Evolutionary conservation across 1,140 invertebrate species (phyloP).

Genomic region (Tenebrio molitor): DNA sequence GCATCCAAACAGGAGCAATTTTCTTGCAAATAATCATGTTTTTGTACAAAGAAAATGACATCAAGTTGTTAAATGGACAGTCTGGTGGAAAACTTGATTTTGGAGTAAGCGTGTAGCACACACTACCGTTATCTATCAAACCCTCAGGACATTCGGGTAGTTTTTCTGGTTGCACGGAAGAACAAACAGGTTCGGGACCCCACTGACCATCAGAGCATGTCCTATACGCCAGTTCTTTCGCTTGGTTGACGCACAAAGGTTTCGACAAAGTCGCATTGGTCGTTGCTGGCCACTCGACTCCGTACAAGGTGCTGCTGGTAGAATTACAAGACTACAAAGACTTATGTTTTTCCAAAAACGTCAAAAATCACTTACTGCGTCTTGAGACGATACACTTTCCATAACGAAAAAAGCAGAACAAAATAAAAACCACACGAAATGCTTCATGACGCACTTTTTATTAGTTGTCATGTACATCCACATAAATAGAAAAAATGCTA

Average conservation of each 20-base stretch:
- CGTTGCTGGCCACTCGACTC: too few relatives aligned
- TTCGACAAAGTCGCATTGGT: too few relatives aligned
- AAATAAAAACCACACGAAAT: too few relatives aligned
- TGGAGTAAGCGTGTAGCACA: background rate
- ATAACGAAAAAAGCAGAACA: too few relatives aligned
- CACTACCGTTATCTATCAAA: background rate
- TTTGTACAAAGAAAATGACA: background rate
- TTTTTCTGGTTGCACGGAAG: background rate
- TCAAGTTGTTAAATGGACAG: background rate
- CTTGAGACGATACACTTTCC: too few relatives aligned
- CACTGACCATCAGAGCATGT: background rate
- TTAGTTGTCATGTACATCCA: too few relatives aligned
- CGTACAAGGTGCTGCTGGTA: too few relatives aligned
- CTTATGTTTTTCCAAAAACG: too few relatives aligned
- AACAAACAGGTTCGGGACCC: background rate
- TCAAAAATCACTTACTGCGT: too few relatives aligned
- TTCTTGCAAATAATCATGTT: background rate
- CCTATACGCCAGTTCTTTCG: background rate
- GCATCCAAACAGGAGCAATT: conserved; percentile 29
- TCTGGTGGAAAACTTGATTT: background rate
- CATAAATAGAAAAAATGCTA: too few relatives aligned
- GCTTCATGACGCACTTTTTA: too few relatives aligned
- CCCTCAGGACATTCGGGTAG: background rate
- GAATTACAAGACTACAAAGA: too few relatives aligned
- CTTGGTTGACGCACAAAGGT: background rate